These are phyloP conservation scores for Upupa epops DNA, from an alignment of 2,113 vertebrate species.

Conservation along the genomic window DNA sequence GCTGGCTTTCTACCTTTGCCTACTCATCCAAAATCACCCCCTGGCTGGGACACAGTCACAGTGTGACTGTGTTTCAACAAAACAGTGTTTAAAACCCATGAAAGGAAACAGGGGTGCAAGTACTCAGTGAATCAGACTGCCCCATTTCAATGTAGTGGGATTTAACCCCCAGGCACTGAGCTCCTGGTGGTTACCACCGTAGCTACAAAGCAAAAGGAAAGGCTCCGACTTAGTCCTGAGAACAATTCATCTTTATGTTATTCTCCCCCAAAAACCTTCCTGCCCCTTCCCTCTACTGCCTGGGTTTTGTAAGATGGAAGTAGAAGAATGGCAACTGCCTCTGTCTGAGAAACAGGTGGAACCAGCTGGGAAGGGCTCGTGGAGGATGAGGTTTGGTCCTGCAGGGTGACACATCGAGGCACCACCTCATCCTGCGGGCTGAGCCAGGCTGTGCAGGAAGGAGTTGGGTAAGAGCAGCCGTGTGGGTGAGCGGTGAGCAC, in stretches of 20 bases:
- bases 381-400: not conserved
- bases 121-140: not conserved
- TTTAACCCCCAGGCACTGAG: not conserved
- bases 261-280: not conserved
- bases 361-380: not conserved
- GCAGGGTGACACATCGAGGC: not conserved
- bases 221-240: not conserved
- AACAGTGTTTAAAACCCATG: not conserved
- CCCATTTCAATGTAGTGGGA: not conserved
- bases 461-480: not conserved
- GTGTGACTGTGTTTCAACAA: not conserved
- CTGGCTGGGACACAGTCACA: not conserved
- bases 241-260: not conserved
- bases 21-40: not conserved
- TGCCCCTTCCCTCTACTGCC: not conserved
- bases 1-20: not conserved
- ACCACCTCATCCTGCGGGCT: rapidly evolving
- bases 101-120: not conserved
- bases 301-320: not conserved
- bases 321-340: not conserved
- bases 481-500: not conserved
- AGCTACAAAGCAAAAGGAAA: not conserved
- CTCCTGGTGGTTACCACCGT: not conserved
- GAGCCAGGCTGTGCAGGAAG: not conserved
- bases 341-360: not conserved